A percentile compares a stretch with the other conserved stretches of the same genome.
Conservation (phyloP, 2,113 vertebrate genomes). For the Prietella phreatophila region DNA sequence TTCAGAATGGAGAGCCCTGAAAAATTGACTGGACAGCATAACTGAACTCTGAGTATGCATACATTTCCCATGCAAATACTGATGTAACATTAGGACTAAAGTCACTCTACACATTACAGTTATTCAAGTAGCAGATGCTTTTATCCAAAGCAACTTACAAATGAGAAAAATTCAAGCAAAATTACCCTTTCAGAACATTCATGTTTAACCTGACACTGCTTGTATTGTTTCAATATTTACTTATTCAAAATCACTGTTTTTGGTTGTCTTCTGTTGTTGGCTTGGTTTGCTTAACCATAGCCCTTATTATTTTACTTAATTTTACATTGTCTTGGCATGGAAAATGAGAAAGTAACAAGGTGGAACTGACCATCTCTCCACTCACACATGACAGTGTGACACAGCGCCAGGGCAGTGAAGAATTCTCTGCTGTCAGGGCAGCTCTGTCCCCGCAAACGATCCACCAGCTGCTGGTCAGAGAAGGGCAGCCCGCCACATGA, state of each 20-base stretch:
- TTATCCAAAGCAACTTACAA: too few relatives aligned
- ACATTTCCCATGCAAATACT: not conserved
- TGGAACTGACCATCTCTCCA: constrained; percentile 73
- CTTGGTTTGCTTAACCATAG: not conserved
- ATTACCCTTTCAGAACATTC: not conserved
- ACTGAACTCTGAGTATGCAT: not conserved
- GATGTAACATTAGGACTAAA: not conserved
- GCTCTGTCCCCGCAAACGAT: constrained; percentile 48
- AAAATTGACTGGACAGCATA: not conserved
- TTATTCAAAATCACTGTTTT: not conserved
- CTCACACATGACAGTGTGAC: constrained; percentile 90
- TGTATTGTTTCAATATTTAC: not conserved
- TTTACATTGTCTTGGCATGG: not conserved
- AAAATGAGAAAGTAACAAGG: not conserved
- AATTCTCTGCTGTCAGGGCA: constrained; percentile 75
- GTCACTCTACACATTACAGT: not conserved
- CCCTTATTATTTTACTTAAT: not conserved
- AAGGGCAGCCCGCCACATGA: constrained; percentile 66
- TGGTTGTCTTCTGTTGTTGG: not conserved
- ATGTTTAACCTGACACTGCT: too few relatives aligned
- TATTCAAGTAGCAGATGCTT: too few relatives aligned
- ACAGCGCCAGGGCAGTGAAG: constrained; percentile 82
- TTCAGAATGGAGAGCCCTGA: not conserved
- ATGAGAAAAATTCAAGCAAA: too few relatives aligned
- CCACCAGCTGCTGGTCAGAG: constrained; percentile 66